Evolutionary conservation across 1,140 invertebrate species (phyloP).

Genomic region (Idris sp.): DNA sequence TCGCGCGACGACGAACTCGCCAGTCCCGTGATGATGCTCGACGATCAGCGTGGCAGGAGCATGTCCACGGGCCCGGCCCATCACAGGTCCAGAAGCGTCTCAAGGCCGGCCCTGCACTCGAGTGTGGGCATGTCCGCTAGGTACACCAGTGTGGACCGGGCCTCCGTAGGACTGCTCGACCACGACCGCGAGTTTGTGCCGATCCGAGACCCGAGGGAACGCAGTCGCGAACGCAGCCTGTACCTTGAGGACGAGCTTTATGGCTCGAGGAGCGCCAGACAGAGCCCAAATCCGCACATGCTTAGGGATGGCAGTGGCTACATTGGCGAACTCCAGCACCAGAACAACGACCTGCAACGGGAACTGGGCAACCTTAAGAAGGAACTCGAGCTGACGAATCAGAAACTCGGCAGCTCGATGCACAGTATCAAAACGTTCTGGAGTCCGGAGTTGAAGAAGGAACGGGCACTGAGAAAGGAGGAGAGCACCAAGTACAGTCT

Average conservation of each 20-base stretch:
- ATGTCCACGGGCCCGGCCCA: conserved; percentile 81
- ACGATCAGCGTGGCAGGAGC: conserved; percentile 81
- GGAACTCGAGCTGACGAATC: conserved; percentile 97
- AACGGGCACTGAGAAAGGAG: conserved; percentile 96
- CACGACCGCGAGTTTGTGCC: conserved; percentile 89
- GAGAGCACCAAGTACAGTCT: conserved; percentile 98
- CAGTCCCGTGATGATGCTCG: conserved; percentile 81
- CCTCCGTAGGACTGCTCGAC: conserved; percentile 79
- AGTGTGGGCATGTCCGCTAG: conserved; percentile 80
- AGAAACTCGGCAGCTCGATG: conserved; percentile 99
- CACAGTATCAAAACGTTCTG: conserved; percentile 99
- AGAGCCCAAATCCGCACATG: conserved; percentile 84
- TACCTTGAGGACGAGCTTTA: conserved; percentile 88
- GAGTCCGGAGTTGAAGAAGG: conserved; percentile 99
- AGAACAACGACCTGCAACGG: conserved; percentile 96
- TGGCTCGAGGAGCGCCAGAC: conserved; percentile 83
- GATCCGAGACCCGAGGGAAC: conserved; percentile 85
- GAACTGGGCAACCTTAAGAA: conserved; percentile 97
- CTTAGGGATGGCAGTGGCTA: conserved; percentile 80
- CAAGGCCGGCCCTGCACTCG: conserved; percentile 78
- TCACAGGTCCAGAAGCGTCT: conserved; percentile 82
- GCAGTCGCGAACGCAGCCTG: conserved; percentile 81
- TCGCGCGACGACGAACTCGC: conserved; percentile 85
- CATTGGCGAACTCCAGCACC: conserved; percentile 94
- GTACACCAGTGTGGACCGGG: conserved; percentile 88